Percentiles rank a stretch among this genome's conserved stretches.
Evolutionary conservation across 2,797 vertebrate genomes (phyloP).

Genomic region (Myotis vivesi): DNA sequence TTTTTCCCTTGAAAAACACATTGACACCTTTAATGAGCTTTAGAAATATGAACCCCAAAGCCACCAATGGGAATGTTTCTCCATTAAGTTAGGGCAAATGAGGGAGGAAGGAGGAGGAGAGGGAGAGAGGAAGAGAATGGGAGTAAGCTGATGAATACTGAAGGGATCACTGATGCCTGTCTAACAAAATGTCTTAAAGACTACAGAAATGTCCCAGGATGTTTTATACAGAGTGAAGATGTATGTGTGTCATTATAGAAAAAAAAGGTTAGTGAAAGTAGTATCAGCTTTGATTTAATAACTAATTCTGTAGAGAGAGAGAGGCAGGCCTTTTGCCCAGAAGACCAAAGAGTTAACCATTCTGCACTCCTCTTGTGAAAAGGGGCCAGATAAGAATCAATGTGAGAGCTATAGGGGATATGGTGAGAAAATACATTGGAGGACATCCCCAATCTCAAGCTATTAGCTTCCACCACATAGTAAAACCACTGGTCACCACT

Average conservation of each 20-base stretch:
- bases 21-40: background rate
- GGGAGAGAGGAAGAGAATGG: background rate
- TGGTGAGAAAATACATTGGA: background rate
- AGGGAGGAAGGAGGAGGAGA: background rate
- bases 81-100: background rate
- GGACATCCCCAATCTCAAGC: background rate
- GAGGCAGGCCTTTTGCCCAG: background rate
- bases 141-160: background rate
- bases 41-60: background rate
- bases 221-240: background rate
- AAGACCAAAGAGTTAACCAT: background rate
- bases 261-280: background rate
- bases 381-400: constrained; percentile 5
- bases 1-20: background rate
- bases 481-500: background rate
- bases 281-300: background rate
- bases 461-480: background rate
- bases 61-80: background rate
- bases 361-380: background rate
- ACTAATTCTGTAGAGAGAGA: background rate
- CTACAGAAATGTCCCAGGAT: background rate
- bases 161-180: background rate
- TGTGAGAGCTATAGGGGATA: background rate
- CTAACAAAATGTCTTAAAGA: background rate
- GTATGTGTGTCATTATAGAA: background rate